A percentile compares a stretch with the other conserved stretches of the same genome.
Conservation (phyloP, 2,113 vertebrate genomes). For the Oreocharis arfaki region DNA sequence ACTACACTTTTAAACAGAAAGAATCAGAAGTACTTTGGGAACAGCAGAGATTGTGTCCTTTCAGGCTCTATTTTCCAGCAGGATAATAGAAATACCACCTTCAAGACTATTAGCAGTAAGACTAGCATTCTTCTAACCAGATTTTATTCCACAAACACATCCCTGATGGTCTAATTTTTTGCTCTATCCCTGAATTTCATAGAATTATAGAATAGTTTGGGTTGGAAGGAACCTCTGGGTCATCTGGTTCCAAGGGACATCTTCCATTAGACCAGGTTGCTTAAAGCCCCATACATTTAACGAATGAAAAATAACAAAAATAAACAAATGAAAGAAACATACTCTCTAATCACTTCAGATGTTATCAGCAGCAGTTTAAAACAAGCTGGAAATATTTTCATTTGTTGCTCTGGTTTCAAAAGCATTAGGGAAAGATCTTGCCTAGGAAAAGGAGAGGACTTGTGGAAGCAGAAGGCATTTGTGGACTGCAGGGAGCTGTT, state of each 20-base stretch:
- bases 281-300: not conserved
- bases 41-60: not conserved
- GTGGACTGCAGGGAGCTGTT: not conserved
- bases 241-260: not conserved
- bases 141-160: not conserved
- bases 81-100: not conserved
- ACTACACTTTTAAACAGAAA: not conserved
- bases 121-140: not conserved
- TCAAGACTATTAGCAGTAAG: not conserved
- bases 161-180: not conserved
- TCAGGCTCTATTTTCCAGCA: not conserved
- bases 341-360: not conserved
- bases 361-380: not conserved
- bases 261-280: not conserved
- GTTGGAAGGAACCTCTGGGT: not conserved
- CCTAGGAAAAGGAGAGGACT: not conserved
- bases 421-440: not conserved
- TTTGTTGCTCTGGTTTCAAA: not conserved
- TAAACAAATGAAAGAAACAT: not conserved
- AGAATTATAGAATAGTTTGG: not conserved
- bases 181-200: not conserved
- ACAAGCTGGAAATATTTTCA: not conserved
- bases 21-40: not conserved
- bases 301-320: not conserved
- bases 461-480: not conserved